A percentile compares a stretch with the other conserved stretches of the same genome.
phyloP scores from a whole-genome alignment of 2,797 vertebrate genomes.

The Crocidura indochinensis region DNA sequence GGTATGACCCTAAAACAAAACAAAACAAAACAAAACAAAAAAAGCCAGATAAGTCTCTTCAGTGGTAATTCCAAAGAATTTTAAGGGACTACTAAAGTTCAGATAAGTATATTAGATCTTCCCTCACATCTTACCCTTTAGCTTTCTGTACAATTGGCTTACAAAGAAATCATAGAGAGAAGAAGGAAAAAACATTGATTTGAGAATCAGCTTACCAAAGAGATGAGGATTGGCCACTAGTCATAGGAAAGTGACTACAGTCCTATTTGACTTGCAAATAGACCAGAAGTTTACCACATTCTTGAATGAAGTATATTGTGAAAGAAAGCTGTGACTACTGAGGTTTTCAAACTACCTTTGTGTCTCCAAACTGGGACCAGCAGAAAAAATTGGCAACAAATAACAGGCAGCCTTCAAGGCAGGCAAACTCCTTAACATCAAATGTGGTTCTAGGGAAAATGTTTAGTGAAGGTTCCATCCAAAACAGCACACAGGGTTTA shows the following conservation, averaged over 20 bases:
- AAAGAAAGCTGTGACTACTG: constrained; percentile 33
- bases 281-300: background rate
- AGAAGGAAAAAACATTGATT: background rate
- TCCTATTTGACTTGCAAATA: background rate
- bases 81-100: constrained; percentile 16
- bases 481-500: background rate
- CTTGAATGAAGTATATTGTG: background rate
- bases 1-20: too few relatives aligned
- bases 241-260: background rate
- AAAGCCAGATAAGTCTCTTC: background rate
- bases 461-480: background rate
- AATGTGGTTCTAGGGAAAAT: background rate
- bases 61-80: constrained; percentile 7
- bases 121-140: background rate
- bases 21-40: too few relatives aligned
- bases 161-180: background rate
- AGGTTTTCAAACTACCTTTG: constrained; percentile 14
- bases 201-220: constrained; percentile 29
- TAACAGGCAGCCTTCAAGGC: background rate
- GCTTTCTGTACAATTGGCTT: background rate
- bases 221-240: background rate
- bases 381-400: constrained; percentile 55
- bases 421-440: background rate
- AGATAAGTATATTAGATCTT: background rate
- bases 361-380: background rate